Conservation (phyloP, 2,888 invertebrate species). For the Drosophila macrospina region DNA sequence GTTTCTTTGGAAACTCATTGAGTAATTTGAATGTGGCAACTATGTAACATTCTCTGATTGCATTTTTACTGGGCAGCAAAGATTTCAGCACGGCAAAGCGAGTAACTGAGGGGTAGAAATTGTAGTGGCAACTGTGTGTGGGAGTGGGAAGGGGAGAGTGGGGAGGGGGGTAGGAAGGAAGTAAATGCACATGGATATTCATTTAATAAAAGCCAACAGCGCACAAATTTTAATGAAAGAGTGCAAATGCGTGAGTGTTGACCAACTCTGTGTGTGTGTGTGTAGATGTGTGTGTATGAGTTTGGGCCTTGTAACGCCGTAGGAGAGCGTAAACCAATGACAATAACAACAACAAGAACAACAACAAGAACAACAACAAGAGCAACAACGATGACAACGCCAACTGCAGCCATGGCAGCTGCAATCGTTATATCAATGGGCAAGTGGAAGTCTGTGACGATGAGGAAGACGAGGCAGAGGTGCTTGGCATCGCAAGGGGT, state of each 20-base stretch:
- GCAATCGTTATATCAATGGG: constrained; percentile 43
- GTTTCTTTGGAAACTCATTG: constrained; percentile 6
- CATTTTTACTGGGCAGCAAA: constrained; percentile 45
- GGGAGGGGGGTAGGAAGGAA: constrained; percentile 9
- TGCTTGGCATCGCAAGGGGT: constrained; percentile 6
- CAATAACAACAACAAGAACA: constrained; percentile 33
- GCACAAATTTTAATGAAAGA: constrained; percentile 74
- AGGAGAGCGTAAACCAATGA: constrained; percentile 36
- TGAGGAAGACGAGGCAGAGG: background rate
- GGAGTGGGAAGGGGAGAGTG: constrained; percentile 32
- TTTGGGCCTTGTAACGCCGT: constrained; percentile 25
- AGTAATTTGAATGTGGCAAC: constrained; percentile 39
- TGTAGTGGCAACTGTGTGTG: too few relatives aligned
- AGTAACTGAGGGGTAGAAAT: too few relatives aligned
- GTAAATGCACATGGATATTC: constrained; percentile 60
- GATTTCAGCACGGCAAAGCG: constrained; percentile 10
- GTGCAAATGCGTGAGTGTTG: constrained; percentile 50
- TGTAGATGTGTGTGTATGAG: constrained; percentile 4
- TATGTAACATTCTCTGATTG: constrained; percentile 59
- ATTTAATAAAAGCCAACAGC: constrained; percentile 76
- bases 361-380: constrained; percentile 20
- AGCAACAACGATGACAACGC: constrained; percentile 8
- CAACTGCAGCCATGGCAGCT: constrained; percentile 28
- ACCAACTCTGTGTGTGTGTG: constrained; percentile 29
- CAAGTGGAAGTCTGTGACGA: background rate